Evolutionary conservation across 2,797 vertebrate species (phyloP), one percentile per base, ranked within the genome.

Genomic region (Sardinella longiceps): DNA sequence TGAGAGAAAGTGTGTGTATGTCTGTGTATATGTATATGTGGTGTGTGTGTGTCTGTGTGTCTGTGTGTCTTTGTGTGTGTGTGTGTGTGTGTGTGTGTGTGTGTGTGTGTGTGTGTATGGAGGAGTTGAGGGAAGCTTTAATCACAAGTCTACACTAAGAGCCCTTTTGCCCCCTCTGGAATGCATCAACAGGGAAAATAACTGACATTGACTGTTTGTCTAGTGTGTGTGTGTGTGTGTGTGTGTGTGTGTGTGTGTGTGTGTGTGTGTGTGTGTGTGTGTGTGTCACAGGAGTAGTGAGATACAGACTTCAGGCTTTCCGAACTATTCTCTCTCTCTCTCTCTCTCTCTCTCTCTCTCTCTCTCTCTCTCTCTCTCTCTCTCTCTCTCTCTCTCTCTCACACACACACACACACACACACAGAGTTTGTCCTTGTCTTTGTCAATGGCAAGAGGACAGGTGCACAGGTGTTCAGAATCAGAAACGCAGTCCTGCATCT

Each of bases 211-310:
- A 48, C 18, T 46, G 45, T 81, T n/a, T 28, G 45, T 81, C 43
- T 25, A 3, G 43, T 43, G 1, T 1, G 43, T 43, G 43, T 53
- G 51, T 5, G 33, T 80, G 37, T 80, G 77, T 80, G 37, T 80
- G 77, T 80, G 37, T 81, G 80, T 81, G 45, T 81, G 46, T 81
- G n/a, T n/a, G n/a, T n/a, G n/a, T n/a, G n/a, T n/a, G n/a, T n/a
- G n/a, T 81, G 45, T 81, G 46, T 81, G 1, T 81, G 45, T 81
- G 23, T 81, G 46, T 53, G 51, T 5, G 33, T 80, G 37, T 80
- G 77, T 80, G 37, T 80, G 77, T 80, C n/a, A n/a, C n/a, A n/a
- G 46, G 80, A 5, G 9, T 33, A 30, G 30, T 70, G 63, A 15
- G 30, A 30, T 33, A 12, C 28, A 70, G 10, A 70, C 25, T 30